Conservation (phyloP, 2,888 invertebrate genomes). For the Pegoplata infirma region DNA sequence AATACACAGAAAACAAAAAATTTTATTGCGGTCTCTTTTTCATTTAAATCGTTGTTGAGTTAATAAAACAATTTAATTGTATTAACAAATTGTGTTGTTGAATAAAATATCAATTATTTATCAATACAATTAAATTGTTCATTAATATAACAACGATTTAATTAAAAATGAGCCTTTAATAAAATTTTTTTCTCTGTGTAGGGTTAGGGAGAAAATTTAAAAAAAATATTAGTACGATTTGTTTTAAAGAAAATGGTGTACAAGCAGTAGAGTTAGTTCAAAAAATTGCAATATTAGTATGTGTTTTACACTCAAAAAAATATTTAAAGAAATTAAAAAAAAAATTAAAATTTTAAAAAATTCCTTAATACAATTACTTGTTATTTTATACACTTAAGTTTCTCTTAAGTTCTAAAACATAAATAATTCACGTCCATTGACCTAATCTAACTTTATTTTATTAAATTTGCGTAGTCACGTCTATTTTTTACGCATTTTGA, state of each 20-base stretch:
- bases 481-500: conserved; percentile 24
- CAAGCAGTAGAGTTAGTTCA: not conserved
- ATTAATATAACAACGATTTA: no score
- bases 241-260: not conserved
- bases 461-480: conserved; percentile 53
- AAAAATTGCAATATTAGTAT: no score
- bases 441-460: conserved; percentile 25
- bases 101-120: no score
- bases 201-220: not conserved
- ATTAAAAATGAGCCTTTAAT: no score
- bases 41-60: no score
- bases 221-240: not conserved
- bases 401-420: conserved; percentile 47
- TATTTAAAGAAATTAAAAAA: not conserved
- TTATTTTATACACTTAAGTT: conserved; percentile 29
- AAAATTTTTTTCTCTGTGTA: no score
- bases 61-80: no score
- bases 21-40: no score
- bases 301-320: not conserved
- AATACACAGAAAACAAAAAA: no score
- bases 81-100: no score
- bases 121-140: no score
- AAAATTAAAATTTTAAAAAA: no score
- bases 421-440: conserved; percentile 45
- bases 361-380: not conserved